Base-by-base conservation (phyloP, 2,113 vertebrate genomes). In the Xerus inauris region DNA sequence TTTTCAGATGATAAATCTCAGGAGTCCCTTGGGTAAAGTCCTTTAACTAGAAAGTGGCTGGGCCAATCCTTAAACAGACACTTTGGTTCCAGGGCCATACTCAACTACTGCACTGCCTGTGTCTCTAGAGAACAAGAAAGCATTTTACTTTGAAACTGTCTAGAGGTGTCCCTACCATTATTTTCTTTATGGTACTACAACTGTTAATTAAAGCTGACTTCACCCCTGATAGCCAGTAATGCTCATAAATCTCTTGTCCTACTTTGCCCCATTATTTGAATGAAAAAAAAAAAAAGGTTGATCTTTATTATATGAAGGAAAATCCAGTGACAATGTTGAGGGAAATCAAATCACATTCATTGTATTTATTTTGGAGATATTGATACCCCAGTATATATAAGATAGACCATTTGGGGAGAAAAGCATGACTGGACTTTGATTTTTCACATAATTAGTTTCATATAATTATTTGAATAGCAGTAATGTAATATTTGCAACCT, bases 1-100 rank as follows among this genome's bases (percentile, higher is more conserved):
- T 90, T 94, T 93, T 94, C 40, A 88, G 13, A 13, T 97, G 89
- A 95, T 84, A 95, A 87, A 49, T 95, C 62, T 91, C 67, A 96
- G 54, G 90, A 94, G 11, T 94, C 20, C 62, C 54, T 97, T 92
- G 83, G 42, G 45, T 92, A 88, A 93, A 26, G 57, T 86, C 26
- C n/a, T 8, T 62, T 24, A 80, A 30, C 65, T 88, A 95, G n/a
- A 90, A 90, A 85, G 71, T 89, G 32, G 3, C 42, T 92, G 49
- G 73, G 73, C 30, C 13, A 93, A 28, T 94, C 24, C 38, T 94
- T 97, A 64, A 88, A 76, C n/a, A 96, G 76, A 40, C 26, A 73
- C 9, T 89, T 88, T 95, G 84, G 28, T 51, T 92, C 30, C 6
- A 73, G 42, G 69, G 62, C n/a, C 16, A 5, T 89, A 76, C 19